Conservation (phyloP, 2,888 invertebrate genomes). For the Dermolepida albohirtum region DNA sequence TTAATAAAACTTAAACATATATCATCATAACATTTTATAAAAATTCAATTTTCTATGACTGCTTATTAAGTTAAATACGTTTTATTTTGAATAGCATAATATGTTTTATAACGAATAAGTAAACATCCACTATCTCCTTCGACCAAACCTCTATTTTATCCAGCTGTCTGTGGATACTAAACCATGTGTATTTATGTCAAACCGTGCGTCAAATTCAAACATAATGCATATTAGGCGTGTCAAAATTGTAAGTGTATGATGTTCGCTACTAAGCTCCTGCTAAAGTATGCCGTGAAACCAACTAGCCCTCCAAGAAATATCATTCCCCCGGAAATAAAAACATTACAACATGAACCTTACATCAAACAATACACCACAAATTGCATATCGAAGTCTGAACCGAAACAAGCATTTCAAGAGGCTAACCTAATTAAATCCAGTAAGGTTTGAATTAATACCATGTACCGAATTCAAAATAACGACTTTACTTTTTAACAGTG, state of each 20-base stretch:
- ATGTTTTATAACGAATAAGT: no score
- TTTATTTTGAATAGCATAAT: no score
- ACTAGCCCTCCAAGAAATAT: constrained; percentile 17
- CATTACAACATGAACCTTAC: not conserved
- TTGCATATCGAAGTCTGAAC: not conserved
- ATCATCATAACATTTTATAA: no score
- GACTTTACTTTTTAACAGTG: constrained; percentile 6
- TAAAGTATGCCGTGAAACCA: constrained; percentile 33
- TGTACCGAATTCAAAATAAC: not conserved
- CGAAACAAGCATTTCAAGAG: not conserved
- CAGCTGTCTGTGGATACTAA: no score
- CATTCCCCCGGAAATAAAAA: constrained; percentile 4
- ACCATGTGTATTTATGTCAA: not conserved
- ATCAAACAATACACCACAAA: not conserved
- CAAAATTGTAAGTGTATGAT: constrained; percentile 36
- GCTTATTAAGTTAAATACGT: no score
- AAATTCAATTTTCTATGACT: no score
- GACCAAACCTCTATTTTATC: no score
- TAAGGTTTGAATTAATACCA: not conserved
- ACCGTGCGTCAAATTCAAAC: not conserved
- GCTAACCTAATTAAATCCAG: not conserved
- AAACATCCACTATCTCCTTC: no score
- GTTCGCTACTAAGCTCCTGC: constrained; percentile 25
- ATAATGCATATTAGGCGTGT: constrained; percentile 14
- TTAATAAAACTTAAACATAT: no score